Percentiles rank a stretch among this genome's conserved stretches.
These are phyloP conservation scores for Neolamprologus sp. DNA, from an alignment of 2,113 vertebrate species.

Conservation along the genomic window DNA sequence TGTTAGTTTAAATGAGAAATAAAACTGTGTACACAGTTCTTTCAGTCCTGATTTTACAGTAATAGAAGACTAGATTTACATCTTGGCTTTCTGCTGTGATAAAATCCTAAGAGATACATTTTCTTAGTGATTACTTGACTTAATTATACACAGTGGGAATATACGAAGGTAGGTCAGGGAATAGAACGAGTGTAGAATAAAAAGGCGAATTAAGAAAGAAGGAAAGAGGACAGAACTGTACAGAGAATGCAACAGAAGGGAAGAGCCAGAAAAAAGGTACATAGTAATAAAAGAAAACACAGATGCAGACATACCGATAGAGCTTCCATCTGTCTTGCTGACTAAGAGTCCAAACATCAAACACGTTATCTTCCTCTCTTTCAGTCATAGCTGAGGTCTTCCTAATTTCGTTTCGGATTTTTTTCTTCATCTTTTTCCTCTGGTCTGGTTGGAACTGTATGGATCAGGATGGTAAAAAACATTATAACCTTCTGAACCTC, in stretches of 20 bases:
- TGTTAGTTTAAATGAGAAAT: slow-evolving; percentile 5
- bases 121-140: slow-evolving; percentile 25
- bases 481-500: background rate
- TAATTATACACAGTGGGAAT: slow-evolving; percentile 43
- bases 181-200: background rate
- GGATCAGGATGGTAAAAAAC: background rate
- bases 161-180: background rate
- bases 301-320: slow-evolving; percentile 77
- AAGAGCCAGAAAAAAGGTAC: background rate
- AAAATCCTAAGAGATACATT: slow-evolving; percentile 29
- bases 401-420: slow-evolving; percentile 70
- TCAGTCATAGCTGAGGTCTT: slow-evolving; percentile 75
- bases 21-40: background rate
- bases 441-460: slow-evolving; percentile 69
- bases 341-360: slow-evolving; percentile 78
- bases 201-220: background rate
- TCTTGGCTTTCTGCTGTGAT: background rate
- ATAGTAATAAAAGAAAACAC: background rate
- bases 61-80: background rate
- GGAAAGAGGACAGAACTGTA: background rate
- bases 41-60: background rate
- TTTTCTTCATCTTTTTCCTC: slow-evolving; percentile 76
- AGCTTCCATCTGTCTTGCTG: slow-evolving; percentile 81
- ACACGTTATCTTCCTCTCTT: slow-evolving; percentile 60
- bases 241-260: background rate